phyloP scores from a whole-genome alignment of 2,888 invertebrate species.

The Carpatolechia fugitivella region DNA sequence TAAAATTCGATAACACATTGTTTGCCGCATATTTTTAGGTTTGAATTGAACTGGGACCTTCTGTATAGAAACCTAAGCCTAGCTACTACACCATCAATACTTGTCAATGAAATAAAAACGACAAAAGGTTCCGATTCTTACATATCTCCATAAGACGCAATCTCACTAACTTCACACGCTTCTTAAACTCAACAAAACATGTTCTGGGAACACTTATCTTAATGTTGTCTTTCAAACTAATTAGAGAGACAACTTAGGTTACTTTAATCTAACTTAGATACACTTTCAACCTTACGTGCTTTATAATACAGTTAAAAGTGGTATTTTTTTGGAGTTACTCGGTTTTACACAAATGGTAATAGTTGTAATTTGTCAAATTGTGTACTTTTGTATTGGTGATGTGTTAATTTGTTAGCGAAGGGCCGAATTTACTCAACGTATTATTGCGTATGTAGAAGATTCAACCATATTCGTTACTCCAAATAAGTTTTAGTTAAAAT shows the following conservation, averaged over 20 bases:
- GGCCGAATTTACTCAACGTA: neutral
- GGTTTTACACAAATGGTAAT: neutral
- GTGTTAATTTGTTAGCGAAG: neutral
- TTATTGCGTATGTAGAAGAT: neutral
- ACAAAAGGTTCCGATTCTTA: neutral
- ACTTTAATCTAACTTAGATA: neutral
- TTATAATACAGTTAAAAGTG: neutral
- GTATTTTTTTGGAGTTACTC: neutral
- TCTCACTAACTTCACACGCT: constrained; percentile 28
- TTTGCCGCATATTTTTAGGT: too few relatives aligned
- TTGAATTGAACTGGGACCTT: too few relatives aligned
- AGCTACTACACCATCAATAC: too few relatives aligned
- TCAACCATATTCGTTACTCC: too few relatives aligned
- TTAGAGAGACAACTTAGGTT: constrained; percentile 18
- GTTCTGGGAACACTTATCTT: constrained; percentile 32
- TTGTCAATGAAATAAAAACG: neutral
- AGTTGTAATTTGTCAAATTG: constrained; percentile 5
- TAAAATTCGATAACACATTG: too few relatives aligned
- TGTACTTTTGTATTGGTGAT: neutral
- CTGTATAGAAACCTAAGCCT: too few relatives aligned
- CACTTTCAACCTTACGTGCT: neutral
- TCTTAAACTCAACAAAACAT: constrained; percentile 17
- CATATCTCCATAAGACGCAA: constrained; percentile 2
- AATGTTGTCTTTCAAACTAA: constrained; percentile 31
- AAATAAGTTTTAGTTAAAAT: too few relatives aligned